phyloP scores from a whole-genome alignment of 2,797 vertebrate species.

The Gambusia yucatana region DNA sequence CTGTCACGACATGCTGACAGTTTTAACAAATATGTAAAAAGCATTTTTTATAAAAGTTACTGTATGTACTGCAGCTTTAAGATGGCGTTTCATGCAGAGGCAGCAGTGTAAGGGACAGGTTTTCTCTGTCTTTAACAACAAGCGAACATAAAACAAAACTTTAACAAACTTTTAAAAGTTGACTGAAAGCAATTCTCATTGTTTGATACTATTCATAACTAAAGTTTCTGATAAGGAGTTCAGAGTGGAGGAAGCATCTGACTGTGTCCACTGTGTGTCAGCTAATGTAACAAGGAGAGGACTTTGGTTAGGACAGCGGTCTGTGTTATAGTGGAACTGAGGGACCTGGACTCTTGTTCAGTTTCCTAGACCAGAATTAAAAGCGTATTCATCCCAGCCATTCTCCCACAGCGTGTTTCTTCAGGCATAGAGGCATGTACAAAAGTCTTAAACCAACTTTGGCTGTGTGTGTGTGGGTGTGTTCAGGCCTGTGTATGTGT shows the following conservation, averaged over 20 bases:
- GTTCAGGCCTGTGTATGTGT: not conserved
- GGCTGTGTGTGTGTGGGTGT: conserved; percentile 11
- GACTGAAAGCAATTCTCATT: not conserved
- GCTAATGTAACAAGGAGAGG: not conserved
- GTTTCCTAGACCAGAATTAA: conserved; percentile 65
- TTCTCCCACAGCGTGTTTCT: conserved; percentile 69
- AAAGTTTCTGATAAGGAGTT: not conserved
- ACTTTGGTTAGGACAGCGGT: not conserved
- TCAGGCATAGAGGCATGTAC: conserved; percentile 54
- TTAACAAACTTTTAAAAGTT: not conserved
- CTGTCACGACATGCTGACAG: no score
- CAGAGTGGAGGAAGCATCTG: not conserved
- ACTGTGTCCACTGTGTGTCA: not conserved
- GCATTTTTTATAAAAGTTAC: no score
- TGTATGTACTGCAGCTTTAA: no score
- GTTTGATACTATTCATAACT: not conserved
- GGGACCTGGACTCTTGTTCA: conserved; percentile 41
- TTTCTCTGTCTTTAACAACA: not conserved
- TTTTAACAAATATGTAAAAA: no score
- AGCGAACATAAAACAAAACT: not conserved
- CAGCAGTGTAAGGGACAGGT: not conserved
- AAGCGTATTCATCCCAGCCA: conserved; percentile 63
- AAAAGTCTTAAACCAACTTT: conserved; percentile 76
- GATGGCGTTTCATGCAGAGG: not conserved
- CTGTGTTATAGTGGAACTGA: not conserved